A percentile compares a stretch with the other conserved stretches of the same genome.
phyloP scores from a whole-genome alignment of 2,888 invertebrate species.

The Conchocele bisecta region DNA sequence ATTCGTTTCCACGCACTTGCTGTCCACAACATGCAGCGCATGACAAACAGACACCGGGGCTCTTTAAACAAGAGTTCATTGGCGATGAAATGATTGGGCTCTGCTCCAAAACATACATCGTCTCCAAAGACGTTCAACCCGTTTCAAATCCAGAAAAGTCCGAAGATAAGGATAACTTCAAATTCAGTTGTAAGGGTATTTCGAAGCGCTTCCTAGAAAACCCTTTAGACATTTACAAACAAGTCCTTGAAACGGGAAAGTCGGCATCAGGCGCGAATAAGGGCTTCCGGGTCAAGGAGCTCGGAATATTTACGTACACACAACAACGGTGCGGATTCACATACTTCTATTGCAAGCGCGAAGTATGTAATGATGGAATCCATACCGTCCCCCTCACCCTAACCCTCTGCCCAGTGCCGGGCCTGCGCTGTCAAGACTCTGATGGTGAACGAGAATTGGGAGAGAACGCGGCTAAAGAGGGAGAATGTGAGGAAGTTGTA shows the following conservation, averaged over 20 bases:
- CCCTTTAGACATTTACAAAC: not conserved
- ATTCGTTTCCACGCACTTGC: not conserved
- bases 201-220: not conserved
- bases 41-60: not conserved
- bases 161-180: not conserved
- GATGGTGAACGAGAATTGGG: too few species aligned
- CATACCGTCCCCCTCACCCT: not conserved
- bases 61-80: not conserved
- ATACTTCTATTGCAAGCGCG: slow-evolving; percentile 3
- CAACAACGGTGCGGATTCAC: not conserved
- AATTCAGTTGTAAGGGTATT: slow-evolving; percentile 7
- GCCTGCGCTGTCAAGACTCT: too few species aligned
- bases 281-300: not conserved
- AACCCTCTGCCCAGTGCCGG: not conserved
- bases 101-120: slow-evolving; percentile 12
- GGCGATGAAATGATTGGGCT: not conserved
- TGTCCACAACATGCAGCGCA: not conserved
- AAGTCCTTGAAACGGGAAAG: not conserved
- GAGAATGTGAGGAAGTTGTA: too few species aligned
- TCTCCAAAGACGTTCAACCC: not conserved
- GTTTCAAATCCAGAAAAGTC: not conserved
- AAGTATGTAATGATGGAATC: not conserved
- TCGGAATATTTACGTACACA: not conserved
- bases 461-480: too few species aligned
- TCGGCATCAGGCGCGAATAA: not conserved